These are phyloP conservation scores for Montipora efflorescens DNA, from an alignment of 64 coral and sea anemone genomes.

Conservation along the genomic window DNA sequence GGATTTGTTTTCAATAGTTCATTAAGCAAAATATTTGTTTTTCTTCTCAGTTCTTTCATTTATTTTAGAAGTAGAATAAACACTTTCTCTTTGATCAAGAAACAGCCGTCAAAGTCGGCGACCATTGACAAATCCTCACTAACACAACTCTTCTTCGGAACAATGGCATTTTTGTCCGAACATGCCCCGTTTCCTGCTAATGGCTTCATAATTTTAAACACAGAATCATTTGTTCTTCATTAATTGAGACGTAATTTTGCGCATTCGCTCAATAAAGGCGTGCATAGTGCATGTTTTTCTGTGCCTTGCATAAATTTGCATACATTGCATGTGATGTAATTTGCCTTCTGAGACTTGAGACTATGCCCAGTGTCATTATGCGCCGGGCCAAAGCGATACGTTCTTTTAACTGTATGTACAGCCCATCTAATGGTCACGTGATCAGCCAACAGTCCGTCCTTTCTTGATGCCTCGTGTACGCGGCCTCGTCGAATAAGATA, in stretches of 20 bases:
- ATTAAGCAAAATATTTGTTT: too few species aligned
- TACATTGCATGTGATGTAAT: constrained; percentile 34
- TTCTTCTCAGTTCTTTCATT: too few species aligned
- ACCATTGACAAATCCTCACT: too few species aligned
- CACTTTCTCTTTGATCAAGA: too few species aligned
- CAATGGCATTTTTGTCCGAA: too few species aligned
- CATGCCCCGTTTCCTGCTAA: too few species aligned
- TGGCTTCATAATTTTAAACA: background rate
- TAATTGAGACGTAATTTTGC: constrained; percentile 14
- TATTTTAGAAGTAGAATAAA: too few species aligned
- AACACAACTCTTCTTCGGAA: too few species aligned
- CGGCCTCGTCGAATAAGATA: constrained; percentile 80
- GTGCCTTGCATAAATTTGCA: constrained; percentile 40
- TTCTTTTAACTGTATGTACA: constrained; percentile 76
- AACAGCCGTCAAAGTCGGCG: too few species aligned
- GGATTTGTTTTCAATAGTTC: too few species aligned
- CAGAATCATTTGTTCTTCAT: background rate
- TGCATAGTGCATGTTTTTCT: background rate
- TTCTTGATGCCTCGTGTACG: constrained; percentile 64
- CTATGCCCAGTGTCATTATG: background rate
- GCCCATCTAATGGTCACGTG: constrained; percentile 75
- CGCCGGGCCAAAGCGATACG: constrained; percentile 6
- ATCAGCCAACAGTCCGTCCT: constrained; percentile 66
- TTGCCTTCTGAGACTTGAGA: background rate
- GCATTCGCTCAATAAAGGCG: constrained; percentile 11